phyloP scores from a whole-genome alignment of 2,797 vertebrate species.

The Acomys russatus region DNA sequence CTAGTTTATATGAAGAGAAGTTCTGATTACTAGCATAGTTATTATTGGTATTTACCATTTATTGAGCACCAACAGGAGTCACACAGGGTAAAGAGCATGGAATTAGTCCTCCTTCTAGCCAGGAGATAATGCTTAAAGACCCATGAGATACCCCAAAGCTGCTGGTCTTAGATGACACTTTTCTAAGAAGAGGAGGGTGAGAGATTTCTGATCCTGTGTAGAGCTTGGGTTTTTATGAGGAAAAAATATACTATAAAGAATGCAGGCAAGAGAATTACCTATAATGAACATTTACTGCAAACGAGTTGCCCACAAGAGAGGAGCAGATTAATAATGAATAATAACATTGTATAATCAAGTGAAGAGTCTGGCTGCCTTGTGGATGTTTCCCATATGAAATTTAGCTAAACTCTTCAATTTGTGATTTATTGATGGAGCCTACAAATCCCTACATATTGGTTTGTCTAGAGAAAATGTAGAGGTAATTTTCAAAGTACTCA shows the following conservation, averaged over 20 bases:
- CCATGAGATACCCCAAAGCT: not conserved
- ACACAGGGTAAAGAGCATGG: slow-evolving; percentile 46
- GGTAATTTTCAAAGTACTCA: not conserved
- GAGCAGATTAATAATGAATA: not conserved
- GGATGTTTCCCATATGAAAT: not conserved
- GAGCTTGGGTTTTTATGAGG: slow-evolving; percentile 19
- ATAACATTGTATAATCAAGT: not conserved
- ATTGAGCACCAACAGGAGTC: slow-evolving; percentile 36
- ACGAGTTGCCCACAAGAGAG: not conserved
- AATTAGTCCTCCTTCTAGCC: slow-evolving; percentile 48
- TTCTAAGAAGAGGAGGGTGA: not conserved
- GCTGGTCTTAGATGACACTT: not conserved
- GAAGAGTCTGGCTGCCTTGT: not conserved
- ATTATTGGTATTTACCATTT: slow-evolving; percentile 75
- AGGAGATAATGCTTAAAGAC: not conserved
- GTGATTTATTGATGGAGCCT: not conserved
- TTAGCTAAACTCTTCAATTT: slow-evolving; percentile 18
- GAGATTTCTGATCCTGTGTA: not conserved
- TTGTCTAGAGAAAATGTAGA: slow-evolving; percentile 51
- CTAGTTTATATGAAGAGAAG: slow-evolving; percentile 67
- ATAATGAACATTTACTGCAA: not conserved
- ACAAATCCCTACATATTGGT: not conserved
- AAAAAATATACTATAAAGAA: slow-evolving; percentile 54
- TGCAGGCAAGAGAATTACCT: slow-evolving; percentile 11
- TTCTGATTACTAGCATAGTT: slow-evolving; percentile 71